phyloP scores from a whole-genome alignment of 2,113 vertebrate genomes.

The Syrmaticus mikado region DNA sequence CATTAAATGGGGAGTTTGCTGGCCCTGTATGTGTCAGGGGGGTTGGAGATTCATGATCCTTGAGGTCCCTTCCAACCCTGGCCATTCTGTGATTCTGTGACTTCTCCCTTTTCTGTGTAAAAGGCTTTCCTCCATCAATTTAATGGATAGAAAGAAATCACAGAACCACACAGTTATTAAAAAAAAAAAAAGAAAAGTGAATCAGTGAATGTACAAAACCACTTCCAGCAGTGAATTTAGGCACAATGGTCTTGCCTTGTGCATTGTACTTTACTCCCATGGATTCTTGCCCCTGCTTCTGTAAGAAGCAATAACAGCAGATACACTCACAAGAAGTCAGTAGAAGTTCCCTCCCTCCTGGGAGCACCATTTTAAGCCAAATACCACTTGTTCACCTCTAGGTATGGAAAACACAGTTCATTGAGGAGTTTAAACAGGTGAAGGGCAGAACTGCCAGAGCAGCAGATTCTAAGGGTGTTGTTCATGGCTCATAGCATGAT shows the following conservation, averaged over 20 bases:
- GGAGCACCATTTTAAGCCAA: not conserved
- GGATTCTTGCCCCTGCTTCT: not conserved
- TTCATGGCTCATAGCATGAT: accelerated
- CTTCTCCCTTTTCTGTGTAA: not conserved
- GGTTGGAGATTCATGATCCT: too few species aligned
- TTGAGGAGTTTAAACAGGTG: not conserved
- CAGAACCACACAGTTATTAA: not conserved
- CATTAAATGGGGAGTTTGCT: too few species aligned
- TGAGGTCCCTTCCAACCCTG: too few species aligned
- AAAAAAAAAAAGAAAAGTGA: not conserved
- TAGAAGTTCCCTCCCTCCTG: not conserved
- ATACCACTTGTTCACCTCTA: not conserved
- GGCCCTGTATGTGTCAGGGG: too few species aligned
- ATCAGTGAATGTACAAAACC: not conserved
- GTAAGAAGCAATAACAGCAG: not conserved
- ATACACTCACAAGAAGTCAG: accelerated
- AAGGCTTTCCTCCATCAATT: not conserved
- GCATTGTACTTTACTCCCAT: not conserved
- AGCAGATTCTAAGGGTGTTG: not conserved
- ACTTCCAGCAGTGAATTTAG: not conserved
- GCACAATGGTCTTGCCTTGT: too few species aligned
- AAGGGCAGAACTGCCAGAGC: not conserved
- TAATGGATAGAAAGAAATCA: not conserved
- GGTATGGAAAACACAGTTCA: not conserved
- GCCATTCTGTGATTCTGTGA: too few species aligned